Conservation (phyloP, 2,797 vertebrate species). For the Oceanodroma leucorhoa region DNA sequence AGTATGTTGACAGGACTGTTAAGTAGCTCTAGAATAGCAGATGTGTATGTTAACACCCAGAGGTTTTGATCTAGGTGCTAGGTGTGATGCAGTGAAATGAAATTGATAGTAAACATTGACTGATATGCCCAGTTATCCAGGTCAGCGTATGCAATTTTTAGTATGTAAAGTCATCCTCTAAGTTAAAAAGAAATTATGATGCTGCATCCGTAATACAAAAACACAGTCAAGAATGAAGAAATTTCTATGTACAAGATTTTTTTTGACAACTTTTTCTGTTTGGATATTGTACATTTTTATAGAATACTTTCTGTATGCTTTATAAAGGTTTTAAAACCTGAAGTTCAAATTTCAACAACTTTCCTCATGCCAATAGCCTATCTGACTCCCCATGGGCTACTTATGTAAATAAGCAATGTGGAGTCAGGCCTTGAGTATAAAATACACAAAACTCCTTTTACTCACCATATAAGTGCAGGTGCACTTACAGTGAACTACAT, state of each 20-base stretch:
- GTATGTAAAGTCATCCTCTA: background rate
- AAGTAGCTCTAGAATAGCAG: background rate
- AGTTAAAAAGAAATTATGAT: background rate
- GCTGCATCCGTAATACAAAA: background rate
- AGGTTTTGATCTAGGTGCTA: background rate
- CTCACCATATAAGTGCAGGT: background rate
- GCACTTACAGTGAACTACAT: background rate
- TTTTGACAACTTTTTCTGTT: background rate
- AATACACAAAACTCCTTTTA: background rate
- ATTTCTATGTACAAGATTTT: background rate
- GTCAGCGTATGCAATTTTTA: background rate
- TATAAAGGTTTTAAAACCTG: background rate
- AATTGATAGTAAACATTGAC: conserved; percentile 19
- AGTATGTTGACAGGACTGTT: conserved; percentile 3
- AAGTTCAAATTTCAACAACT: background rate
- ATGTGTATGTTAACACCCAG: background rate
- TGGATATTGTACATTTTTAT: background rate
- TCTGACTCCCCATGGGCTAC: background rate
- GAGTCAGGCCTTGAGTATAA: background rate
- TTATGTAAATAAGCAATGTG: background rate
- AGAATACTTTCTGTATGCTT: background rate
- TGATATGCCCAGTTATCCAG: background rate
- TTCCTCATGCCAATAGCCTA: background rate
- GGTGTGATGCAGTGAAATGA: conserved; percentile 27
- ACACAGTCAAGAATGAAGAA: background rate